Percentiles rank a stretch among this genome's conserved stretches.
These are phyloP conservation scores for Gymnoscopelus braueri DNA, from an alignment of 2,797 vertebrate genomes.

Conservation along the genomic window DNA sequence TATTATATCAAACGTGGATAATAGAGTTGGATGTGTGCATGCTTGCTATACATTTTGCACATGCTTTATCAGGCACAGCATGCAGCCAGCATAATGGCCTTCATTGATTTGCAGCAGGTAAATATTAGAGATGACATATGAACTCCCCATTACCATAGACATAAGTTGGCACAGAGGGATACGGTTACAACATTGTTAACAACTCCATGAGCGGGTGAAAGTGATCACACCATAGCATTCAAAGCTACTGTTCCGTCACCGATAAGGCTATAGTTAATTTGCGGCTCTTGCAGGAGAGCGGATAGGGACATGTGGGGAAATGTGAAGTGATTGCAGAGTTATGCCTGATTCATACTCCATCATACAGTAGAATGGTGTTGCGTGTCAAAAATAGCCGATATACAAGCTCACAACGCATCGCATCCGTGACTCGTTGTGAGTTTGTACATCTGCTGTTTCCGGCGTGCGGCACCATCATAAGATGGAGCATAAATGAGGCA, in stretches of 20 bases:
- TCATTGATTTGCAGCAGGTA: constrained; percentile 59
- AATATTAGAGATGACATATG: constrained; percentile 64
- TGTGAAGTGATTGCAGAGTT: constrained; percentile 75
- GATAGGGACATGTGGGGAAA: constrained; percentile 62
- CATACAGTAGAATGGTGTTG: too few species aligned
- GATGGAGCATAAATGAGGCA: too few species aligned
- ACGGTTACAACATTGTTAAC: constrained; percentile 53
- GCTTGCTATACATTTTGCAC: constrained; percentile 20
- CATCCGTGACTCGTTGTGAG: too few species aligned
- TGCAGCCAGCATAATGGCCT: constrained; percentile 33
- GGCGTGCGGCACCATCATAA: too few species aligned
- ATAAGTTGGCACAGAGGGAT: constrained; percentile 54
- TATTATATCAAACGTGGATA: constrained; percentile 5
- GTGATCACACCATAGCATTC: constrained; percentile 58
- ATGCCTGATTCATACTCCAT: too few species aligned
- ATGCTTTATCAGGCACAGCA: constrained; percentile 27
- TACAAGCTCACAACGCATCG: too few species aligned
- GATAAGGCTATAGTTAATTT: constrained; percentile 61
- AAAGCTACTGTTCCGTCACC: constrained; percentile 32
- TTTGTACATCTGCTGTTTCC: too few species aligned
- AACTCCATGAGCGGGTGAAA: constrained; percentile 56
- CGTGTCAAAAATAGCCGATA: too few species aligned
- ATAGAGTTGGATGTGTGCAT: constrained; percentile 6
- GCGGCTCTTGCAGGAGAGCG: constrained; percentile 51
- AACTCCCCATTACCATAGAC: constrained; percentile 74